Percentiles rank a stretch among this genome's conserved stretches.
phyloP scores from a whole-genome alignment of 1,140 invertebrate genomes.

The Drosophila teissieri region DNA sequence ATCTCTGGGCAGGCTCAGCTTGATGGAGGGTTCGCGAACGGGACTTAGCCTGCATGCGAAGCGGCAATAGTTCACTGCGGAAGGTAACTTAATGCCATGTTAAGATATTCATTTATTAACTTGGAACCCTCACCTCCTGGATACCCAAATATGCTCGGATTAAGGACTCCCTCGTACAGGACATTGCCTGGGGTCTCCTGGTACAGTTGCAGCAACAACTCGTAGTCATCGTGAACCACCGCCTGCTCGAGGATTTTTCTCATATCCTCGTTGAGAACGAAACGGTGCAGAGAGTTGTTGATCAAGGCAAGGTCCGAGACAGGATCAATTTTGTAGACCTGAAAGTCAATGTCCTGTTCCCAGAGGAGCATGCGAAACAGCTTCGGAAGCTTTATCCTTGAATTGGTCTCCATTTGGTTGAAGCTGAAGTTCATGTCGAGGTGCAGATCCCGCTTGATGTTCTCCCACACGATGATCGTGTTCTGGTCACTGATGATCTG shows the following conservation, averaged over 20 bases:
- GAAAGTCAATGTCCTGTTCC: slow-evolving; percentile 39
- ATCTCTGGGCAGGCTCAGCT: background rate
- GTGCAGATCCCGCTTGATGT: slow-evolving; percentile 52
- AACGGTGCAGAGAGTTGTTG: slow-evolving; percentile 73
- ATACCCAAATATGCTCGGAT: slow-evolving; percentile 64
- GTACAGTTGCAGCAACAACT: slow-evolving; percentile 58
- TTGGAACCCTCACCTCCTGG: slow-evolving; percentile 34
- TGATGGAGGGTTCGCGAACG: background rate
- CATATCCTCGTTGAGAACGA: slow-evolving; percentile 58
- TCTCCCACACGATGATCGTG: slow-evolving; percentile 63
- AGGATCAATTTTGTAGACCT: slow-evolving; percentile 30
- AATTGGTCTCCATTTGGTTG: slow-evolving; percentile 57
- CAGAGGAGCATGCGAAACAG: slow-evolving; percentile 51
- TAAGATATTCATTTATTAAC: background rate
- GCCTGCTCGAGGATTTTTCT: slow-evolving; percentile 48
- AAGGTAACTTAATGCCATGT: background rate
- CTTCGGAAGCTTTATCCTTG: slow-evolving; percentile 42
- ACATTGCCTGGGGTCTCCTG: slow-evolving; percentile 50
- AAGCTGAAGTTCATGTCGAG: slow-evolving; percentile 2
- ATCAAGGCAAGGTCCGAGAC: slow-evolving; percentile 54
- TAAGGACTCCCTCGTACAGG: slow-evolving; percentile 56
- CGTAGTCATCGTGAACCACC: slow-evolving; percentile 40
- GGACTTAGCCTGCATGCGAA: slow-evolving; percentile 35
- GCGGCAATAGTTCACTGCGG: slow-evolving; percentile 53
- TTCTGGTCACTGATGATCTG: slow-evolving; percentile 63